Base-by-base conservation (phyloP, 2,113 vertebrate species). In the Ophthalmolycus amberensis region DNA sequence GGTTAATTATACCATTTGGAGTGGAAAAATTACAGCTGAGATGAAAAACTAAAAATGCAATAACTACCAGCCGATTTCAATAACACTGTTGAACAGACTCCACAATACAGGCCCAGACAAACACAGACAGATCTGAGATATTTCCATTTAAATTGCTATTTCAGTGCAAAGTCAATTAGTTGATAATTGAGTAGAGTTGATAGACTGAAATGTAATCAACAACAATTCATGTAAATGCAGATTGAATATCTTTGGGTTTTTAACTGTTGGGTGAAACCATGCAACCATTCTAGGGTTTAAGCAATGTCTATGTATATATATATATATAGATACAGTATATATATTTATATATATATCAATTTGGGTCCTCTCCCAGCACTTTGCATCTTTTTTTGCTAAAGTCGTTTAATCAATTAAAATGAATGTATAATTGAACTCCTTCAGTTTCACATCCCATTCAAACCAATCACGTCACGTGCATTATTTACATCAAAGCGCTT, bases 401-500 rank as follows among this genome's bases (percentile, higher is more conserved):
- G 29, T 29, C 29, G 3, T 42, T 54, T 8, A 75, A 37, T 27
- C 18, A n/a, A 66, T 32, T 44, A 8, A n/a, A 56, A 80, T 40
- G 22, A 20, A 5, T 11, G 12, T 22, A 32, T 10, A 9, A 52
- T 46, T 60, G 11, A 27, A 2, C 29, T 12, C 46, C 18, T 63
- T 22, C 5, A 63, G 34, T 70, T 60, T 66, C 48, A 60, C 3
- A 15, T 22, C 64, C 50, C 16, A 16, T 46, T 58, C 50, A 77
- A 67, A 44, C 4, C 46, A 29, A 68, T 42, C 20, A n/a, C n/a
- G 9, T 71, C 48, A 14, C 27, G 46, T 76, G 1, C 16, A 56
- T 34, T 8, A 38, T 48, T 72, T 11, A 66, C 29, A 83, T 87
- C 50, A 73, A 72, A 80, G 54, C 12, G 8, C 7, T 8, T 0